Conservation (phyloP, 2,888 invertebrate genomes). For the Drosophila kambysellisi region DNA sequence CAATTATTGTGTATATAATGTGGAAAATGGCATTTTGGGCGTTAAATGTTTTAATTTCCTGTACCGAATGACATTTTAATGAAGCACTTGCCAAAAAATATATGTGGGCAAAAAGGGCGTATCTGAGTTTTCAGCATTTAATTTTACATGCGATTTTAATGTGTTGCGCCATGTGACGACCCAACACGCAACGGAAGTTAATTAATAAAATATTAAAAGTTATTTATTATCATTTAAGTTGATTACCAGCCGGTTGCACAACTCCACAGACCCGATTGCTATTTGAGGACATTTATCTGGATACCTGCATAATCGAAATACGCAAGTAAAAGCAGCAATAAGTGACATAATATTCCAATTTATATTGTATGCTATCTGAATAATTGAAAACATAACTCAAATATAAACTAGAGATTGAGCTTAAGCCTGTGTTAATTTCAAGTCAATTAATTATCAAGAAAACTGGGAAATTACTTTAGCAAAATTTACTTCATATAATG, state of each 20-base stretch:
- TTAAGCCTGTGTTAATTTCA: neutral
- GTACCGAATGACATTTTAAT: slow-evolving; percentile 83
- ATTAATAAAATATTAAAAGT: slow-evolving; percentile 80
- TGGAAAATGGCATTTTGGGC: slow-evolving; percentile 60
- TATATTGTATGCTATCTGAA: neutral
- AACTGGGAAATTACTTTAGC: neutral
- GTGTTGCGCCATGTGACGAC: slow-evolving; percentile 41
- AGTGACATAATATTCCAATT: neutral
- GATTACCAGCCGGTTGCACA: slow-evolving; percentile 54
- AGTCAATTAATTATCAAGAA: neutral
- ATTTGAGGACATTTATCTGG: slow-evolving; percentile 2
- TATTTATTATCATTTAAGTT: slow-evolving; percentile 80
- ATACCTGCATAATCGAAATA: neutral
- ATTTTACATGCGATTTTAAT: slow-evolving; percentile 80
- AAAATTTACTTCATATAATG: neutral
- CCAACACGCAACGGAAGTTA: slow-evolving; percentile 71
- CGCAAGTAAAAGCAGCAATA: neutral
- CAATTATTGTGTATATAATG: slow-evolving; percentile 45
- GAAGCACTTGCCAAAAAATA: slow-evolving; percentile 76
- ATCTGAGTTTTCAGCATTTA: slow-evolving; percentile 48
- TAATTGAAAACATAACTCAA: neutral
- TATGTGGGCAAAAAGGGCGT: slow-evolving; percentile 33
- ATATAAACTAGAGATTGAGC: neutral
- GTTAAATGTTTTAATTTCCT: slow-evolving; percentile 83
- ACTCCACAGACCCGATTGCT: slow-evolving; percentile 7